phyloP scores from a whole-genome alignment of 2,888 invertebrate species.

The Vannuccia rotundouncinata region DNA sequence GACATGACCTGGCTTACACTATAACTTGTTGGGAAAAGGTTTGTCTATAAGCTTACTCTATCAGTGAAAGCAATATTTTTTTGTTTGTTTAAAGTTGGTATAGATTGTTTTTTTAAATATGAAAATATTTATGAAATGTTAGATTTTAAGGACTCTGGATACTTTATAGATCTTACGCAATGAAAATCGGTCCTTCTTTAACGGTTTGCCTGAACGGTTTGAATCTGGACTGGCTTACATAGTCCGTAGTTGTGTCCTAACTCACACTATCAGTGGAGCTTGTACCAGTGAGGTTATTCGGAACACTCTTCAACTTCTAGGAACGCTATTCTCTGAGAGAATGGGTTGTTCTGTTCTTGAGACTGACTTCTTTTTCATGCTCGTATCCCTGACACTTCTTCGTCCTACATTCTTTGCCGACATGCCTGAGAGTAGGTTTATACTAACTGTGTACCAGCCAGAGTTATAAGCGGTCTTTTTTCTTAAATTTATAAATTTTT shows the following conservation, averaged over 20 bases:
- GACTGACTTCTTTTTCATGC: slow-evolving; percentile 75
- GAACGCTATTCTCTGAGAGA: background rate
- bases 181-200: background rate
- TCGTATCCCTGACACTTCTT: slow-evolving; percentile 71
- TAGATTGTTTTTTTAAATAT: no score
- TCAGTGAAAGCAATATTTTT: no score
- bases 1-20: background rate
- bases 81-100: no score
- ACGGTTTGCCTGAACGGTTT: background rate
- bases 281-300: background rate
- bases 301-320: background rate
- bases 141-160: no score
- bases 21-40: background rate
- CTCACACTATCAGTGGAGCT: background rate
- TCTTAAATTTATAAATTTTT: no score
- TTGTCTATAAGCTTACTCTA: background rate
- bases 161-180: background rate
- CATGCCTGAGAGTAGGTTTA: slow-evolving; percentile 42
- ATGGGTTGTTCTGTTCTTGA: slow-evolving; percentile 65
- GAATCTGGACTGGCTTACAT: background rate
- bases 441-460: no score
- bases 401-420: slow-evolving; percentile 65
- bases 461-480: no score
- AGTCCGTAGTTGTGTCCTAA: background rate
- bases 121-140: no score